Base-by-base conservation (phyloP, 2,888 invertebrate genomes). In the Diarsia rubi region DNA sequence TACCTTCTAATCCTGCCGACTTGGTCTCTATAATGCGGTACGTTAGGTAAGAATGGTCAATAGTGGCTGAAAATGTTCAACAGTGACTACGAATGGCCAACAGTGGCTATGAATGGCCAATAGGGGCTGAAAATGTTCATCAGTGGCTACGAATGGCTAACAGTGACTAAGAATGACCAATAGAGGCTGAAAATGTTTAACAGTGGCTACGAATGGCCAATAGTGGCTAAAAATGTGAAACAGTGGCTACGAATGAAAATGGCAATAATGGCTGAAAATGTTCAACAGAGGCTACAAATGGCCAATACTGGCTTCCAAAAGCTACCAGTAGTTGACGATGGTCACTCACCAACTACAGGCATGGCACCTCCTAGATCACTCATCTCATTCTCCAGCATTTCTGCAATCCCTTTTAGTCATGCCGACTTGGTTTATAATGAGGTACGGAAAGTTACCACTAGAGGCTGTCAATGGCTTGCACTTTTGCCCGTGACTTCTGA, bases 371-470 rank as follows among this genome's bases (percentile, higher is more conserved):
- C 95, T 9, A 96, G 78, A 24, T 96, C 96, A 49, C 91, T 95
- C 0, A 95, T 90, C 65, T 96, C 96, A 0, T 95, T 94, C 68
- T 96, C 96, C 0, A 96, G 98, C 12, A 98, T 97, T 92, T 98
- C 98, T 0, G 97, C 98, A 75, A 98, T 98, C 80, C 97, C 98
- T 90, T 97, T 96, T 0, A 96, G 91, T 24, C 95, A 95, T 8
- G 52, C 9, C 0, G 96, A 96, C 81, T 96, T 96, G 0, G 86
- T 91, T 75, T 96, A 44, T 37, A 37, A 37, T 37, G 37, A 37
- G 37, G 37, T 37, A 37, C 6, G 37, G 37, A 37, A 37, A 37
- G 37, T 3, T 37, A 37, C 37, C 4, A 37, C 6, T 37, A 37
- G 37, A 5, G 37, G 37, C 37, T 37, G 37, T 37, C 37, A 37